Percentiles rank a stretch among this genome's conserved stretches.
These are phyloP conservation scores for Coendou prehensilis DNA, from an alignment of 2,797 vertebrate genomes.

Conservation along the genomic window DNA sequence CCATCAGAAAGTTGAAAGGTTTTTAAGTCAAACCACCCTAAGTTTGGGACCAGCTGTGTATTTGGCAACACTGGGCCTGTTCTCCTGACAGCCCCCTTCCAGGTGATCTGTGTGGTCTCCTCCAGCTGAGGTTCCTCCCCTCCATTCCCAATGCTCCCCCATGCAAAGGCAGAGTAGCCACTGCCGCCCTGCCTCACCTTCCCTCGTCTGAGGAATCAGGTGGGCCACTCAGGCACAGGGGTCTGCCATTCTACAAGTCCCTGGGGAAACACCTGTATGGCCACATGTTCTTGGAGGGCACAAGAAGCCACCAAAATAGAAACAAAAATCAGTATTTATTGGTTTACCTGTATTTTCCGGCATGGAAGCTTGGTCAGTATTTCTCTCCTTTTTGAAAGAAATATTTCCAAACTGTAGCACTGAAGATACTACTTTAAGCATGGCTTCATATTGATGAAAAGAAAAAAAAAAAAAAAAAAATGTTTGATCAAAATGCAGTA, in stretches of 20 bases:
- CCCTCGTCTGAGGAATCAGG: background rate
- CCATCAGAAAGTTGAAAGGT: too few relatives aligned
- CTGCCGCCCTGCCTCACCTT: accelerated
- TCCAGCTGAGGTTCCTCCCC: background rate
- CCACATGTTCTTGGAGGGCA: background rate
- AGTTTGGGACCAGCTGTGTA: too few relatives aligned
- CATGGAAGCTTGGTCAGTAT: slow-evolving; percentile 99
- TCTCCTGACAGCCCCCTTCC: background rate
- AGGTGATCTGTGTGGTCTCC: accelerated
- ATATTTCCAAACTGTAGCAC: slow-evolving; percentile 99
- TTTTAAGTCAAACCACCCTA: background rate
- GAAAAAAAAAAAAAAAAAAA: background rate
- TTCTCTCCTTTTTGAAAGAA: slow-evolving; percentile 98
- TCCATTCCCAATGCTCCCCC: accelerated
- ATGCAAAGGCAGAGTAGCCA: background rate
- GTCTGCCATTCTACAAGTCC: background rate
- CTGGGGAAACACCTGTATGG: background rate
- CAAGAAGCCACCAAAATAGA: background rate
- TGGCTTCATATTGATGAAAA: slow-evolving; percentile 89
- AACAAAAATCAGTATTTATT: background rate
- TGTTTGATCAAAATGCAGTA: background rate
- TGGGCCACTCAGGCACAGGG: accelerated
- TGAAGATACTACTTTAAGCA: slow-evolving; percentile 98
- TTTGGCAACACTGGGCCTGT: background rate
- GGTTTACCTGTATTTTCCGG: slow-evolving; percentile 97